Base-by-base conservation (phyloP, 2,113 vertebrate species). In the Salvelinus fontinalis region DNA sequence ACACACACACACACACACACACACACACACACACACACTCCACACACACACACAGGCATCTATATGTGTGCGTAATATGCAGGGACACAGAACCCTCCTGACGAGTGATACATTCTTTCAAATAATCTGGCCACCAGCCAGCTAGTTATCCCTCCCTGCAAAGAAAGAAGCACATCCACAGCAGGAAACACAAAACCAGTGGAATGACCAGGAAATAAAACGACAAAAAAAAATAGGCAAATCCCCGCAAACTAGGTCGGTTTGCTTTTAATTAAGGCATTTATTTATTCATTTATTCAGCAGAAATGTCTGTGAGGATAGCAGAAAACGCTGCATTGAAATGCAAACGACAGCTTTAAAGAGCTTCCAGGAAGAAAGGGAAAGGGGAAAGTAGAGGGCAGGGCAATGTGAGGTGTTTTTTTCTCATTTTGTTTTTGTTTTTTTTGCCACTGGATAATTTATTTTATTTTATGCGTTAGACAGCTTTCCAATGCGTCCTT, bases 281-380 rank as follows among this genome's bases (percentile, higher is more conserved):
- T 92, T 90, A 90, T 92, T 89, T 94, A 93, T 94, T 93, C 89
- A 93, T 92, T 89, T 92, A 94, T 93, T 91, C 92, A 90, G 87
- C 81, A 78, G 81, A 81, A 76, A 76, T 44, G 12, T 22, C n/a
- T 70, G 69, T 88, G 86, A 86, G 88, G 78, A 24, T 11, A 44
- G 39, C 9, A 44, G 39, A 44, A 44, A 44, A 11, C 9, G 39
- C 39, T 44, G 39, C 39, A 44, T 44, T 44, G 39, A 44, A 44
- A 44, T 44, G 39, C 39, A 44, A 44, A 44, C 9, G 8, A 39
- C 9, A 8, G 34, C 34, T 9, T 39, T 39, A 39, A 39, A 39
- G 34, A 44, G 39, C 39, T 44, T 11, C 39, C 39, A 44, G 39
- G 39, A 44, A 44, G 8, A 44, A 44, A 44, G 39, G 39, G 8